Evolutionary conservation across 2,888 invertebrate species (phyloP).

Genomic region (Catocala fraxini): DNA sequence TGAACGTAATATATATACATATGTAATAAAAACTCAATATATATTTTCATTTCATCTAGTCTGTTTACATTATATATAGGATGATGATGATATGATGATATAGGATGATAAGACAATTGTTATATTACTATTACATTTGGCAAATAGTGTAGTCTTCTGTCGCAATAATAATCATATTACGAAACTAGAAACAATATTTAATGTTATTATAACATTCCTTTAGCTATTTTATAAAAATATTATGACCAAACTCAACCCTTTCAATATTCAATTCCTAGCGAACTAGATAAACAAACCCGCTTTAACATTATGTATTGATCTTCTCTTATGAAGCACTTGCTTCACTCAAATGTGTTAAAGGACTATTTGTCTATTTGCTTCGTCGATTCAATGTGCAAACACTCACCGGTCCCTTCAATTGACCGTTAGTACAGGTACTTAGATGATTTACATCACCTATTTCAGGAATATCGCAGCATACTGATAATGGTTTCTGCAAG

Average conservation of each 20-base stretch:
- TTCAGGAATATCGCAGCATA: constrained; percentile 82
- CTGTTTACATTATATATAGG: too few species aligned
- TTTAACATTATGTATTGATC: not conserved
- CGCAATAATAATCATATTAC: too few species aligned
- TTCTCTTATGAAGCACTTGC: not conserved
- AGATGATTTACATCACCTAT: constrained; percentile 70
- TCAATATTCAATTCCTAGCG: constrained; percentile 11
- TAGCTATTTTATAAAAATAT: too few species aligned
- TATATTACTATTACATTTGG: too few species aligned
- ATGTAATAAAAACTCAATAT: too few species aligned
- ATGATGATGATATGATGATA: too few species aligned
- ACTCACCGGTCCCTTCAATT: constrained; percentile 74
- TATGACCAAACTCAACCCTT: not conserved
- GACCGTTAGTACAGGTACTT: constrained; percentile 71
- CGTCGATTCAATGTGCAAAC: constrained; percentile 13
- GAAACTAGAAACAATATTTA: too few species aligned
- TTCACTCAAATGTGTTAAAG: not conserved
- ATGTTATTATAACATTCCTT: too few species aligned
- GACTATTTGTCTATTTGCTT: constrained; percentile 9
- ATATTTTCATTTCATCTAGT: too few species aligned
- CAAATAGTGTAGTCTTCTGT: too few species aligned
- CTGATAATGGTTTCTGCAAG: constrained; percentile 80
- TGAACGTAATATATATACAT: too few species aligned
- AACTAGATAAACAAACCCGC: constrained; percentile 7
- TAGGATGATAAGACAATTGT: too few species aligned